Evolutionary conservation across 2,113 vertebrate species (phyloP), one percentile per base, ranked within the genome.

Genomic region (Ophthalmolycus amberensis): DNA sequence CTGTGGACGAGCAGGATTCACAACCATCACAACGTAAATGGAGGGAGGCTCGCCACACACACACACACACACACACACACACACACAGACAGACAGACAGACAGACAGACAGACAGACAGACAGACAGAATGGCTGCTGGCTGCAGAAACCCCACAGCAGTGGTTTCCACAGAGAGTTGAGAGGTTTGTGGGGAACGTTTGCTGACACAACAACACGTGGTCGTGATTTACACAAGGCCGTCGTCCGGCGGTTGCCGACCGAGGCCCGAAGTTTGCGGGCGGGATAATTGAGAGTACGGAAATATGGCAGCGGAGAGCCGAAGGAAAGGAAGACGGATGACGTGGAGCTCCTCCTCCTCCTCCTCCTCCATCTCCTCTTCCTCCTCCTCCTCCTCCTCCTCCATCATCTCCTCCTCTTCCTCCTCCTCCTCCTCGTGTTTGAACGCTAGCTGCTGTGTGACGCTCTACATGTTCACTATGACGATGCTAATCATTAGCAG

Each of bases 1-100:
- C 44, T 72, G 79, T 72, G 68, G 79, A 82, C 66, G 70, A 81
- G 70, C 66, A n/a, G 82, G 65, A 75, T 48, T 75, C 66, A 67
- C 50, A 74, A 72, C 59, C n/a, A 44, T 25, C 59, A 46, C 25
- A 50, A 34, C 63, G 54, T 25, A 34, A 34, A 34, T 6, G 34
- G 34, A 34, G 34, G 34, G 34, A 34, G 34, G 34, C 34, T 34
- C 34, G 3, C 56, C 79, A 62, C 71, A 42, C 25, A 12, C 63
- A 15, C 63, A 65, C 63, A 65, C 37, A 65, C 37, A 42, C 18
- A 44, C 34, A 29, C 38, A 38, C 37, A 38, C 37, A 9, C 37
- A 38, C 37, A 38, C 37, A 38, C 37, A 38, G 6, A 38, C 37
- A 38, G 6, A 38, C 37, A 38, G 6, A 38, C 37, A 38, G 6